Base-by-base conservation (phyloP, 2,888 invertebrate species). In the Plagodis pulveraria region DNA sequence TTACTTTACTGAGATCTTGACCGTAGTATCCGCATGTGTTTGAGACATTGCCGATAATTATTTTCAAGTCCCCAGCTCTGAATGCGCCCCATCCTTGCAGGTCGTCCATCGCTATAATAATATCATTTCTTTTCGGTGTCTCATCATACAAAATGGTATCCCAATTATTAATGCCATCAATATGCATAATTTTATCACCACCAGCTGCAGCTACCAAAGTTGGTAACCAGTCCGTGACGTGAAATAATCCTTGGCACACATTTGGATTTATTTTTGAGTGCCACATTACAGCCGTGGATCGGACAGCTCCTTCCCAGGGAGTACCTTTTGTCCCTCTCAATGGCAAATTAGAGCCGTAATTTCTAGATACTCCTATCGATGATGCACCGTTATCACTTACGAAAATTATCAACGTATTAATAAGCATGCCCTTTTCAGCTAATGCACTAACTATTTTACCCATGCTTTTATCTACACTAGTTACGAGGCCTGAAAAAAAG, bases 301-400 rank as follows among this genome's bases (percentile, higher is more conserved):
- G 93, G 0, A 96, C 91, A 0, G 95, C 97, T 5, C 98, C 98
- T 84, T 98, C 97, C 94, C 95, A 97, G 0, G 96, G 89, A 0
- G 96, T 94, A 70, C 94, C 93, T 86, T 98, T 98, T 77, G 96
- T 95, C 34, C 96, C 96, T 70, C 95, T 92, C 0, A 96, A 84
- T 12, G 96, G 96, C 87, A 94, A 95, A 84, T 96, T 96, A 6
- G 95, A 96, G 0, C 95, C 96, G 34, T 94, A 94, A 83, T 97
- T 98, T 61, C 74, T 67, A 8, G 69, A 94, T 57, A 94, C 77
- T 0, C 96, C 97, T 58, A 92, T 87, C 0, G 96, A 94, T 1
- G 96, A 95, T 0, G 95, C 96, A 0, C 97, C 97, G 78, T 98
- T 98, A 80, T 98, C 98, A 32, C 96, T 96, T 65, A 96, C 94